phyloP scores from a whole-genome alignment of 1,140 invertebrate species.

The Papilio xuthus region DNA sequence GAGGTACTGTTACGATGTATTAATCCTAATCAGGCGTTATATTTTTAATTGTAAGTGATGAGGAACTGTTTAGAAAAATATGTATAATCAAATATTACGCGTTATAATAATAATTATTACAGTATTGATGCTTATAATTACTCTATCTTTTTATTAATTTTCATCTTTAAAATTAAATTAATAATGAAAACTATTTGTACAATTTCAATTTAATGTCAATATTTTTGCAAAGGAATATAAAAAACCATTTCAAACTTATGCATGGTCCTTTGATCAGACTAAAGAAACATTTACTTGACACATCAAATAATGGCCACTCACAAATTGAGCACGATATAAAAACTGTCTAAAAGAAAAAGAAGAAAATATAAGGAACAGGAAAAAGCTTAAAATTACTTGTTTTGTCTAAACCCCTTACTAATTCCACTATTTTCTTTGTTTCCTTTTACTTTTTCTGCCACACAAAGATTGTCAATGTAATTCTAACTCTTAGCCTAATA shows the following conservation, averaged over 20 bases:
- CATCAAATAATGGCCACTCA: neutral
- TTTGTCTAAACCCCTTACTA: too few relatives aligned
- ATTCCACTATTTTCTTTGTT: too few relatives aligned
- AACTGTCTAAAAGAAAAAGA: neutral
- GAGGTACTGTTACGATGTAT: neutral
- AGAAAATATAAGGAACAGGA: neutral
- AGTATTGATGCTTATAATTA: too few relatives aligned
- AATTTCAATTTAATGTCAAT: too few relatives aligned
- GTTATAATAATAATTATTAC: too few relatives aligned
- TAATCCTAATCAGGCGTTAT: neutral
- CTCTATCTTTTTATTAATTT: too few relatives aligned
- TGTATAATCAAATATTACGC: neutral
- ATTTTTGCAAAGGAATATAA: too few relatives aligned
- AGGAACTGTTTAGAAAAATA: neutral
- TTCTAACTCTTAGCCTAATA: too few relatives aligned
- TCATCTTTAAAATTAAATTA: neutral
- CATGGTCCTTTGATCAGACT: neutral
- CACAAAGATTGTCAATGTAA: too few relatives aligned
- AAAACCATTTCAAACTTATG: neutral
- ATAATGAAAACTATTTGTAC: neutral
- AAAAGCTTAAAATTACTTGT: too few relatives aligned
- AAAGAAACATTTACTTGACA: constrained; percentile 7
- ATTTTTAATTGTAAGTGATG: neutral
- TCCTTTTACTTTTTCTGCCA: too few relatives aligned
- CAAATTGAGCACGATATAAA: neutral